Percentiles rank a stretch among this genome's conserved stretches.
These are phyloP conservation scores for Brachylomia viminalis DNA, from an alignment of 2,888 invertebrate genomes.

Conservation along the genomic window DNA sequence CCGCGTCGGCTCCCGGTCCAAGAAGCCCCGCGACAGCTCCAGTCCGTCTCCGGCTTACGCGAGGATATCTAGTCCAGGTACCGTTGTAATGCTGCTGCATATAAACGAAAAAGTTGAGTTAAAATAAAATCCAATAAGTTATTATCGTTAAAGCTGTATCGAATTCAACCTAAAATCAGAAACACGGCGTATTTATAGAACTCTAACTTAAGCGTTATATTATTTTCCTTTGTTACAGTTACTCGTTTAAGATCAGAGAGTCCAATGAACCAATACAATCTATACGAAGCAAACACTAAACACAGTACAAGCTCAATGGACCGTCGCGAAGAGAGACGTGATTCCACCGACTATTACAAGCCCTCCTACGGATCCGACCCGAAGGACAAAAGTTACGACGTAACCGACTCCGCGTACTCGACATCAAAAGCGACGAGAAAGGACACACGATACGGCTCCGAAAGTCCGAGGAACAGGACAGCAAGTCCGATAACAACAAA, in stretches of 20 bases:
- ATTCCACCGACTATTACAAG: conserved; percentile 87
- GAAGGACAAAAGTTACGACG: conserved; percentile 86
- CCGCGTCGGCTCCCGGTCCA: conserved; percentile 94
- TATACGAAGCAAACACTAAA: conserved; percentile 83
- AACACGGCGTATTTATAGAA: background rate
- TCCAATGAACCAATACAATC: conserved; percentile 84
- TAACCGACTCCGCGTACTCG: conserved; percentile 86
- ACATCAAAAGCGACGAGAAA: conserved; percentile 84
- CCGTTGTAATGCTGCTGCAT: background rate
- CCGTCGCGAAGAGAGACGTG: conserved; percentile 85
- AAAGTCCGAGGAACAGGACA: conserved; percentile 86
- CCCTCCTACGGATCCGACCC: conserved; percentile 81
- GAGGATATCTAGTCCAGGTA: conserved; percentile 89
- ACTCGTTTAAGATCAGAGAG: conserved; percentile 87
- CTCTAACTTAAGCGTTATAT: background rate
- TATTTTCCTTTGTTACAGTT: conserved; percentile 77
- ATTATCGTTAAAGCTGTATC: background rate
- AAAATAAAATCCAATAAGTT: no score
- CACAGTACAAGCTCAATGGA: conserved; percentile 84
- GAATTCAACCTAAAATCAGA: background rate
- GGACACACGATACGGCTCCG: conserved; percentile 85
- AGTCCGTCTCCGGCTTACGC: conserved; percentile 89
- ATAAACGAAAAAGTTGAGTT: no score
- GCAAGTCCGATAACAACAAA: conserved; percentile 89
- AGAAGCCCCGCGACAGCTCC: conserved; percentile 84